Base-by-base conservation (phyloP, 2,888 invertebrate species). In the Mallateleia sp. region DNA sequence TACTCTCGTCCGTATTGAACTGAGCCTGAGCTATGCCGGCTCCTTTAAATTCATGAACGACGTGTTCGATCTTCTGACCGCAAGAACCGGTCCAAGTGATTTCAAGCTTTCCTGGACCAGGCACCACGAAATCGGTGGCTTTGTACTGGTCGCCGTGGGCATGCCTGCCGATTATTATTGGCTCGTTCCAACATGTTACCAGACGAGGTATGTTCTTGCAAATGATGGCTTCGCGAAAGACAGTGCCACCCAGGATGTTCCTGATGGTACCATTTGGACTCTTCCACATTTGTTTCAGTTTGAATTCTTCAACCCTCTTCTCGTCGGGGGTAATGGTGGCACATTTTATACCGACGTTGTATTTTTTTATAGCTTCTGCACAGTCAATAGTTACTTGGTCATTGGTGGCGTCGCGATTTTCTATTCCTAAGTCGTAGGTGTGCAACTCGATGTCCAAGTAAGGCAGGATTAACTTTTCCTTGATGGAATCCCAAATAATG, bases 241-340 rank as follows among this genome's bases (percentile, higher is more conserved):
- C 97, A 0, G 97, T 98, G 20, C 97, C 98, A 0, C 98, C 98
- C 15, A 98, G 96, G 91, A 98, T 98, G 93, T 98, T 98, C 95
- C 98, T 97, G 89, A 98, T 98, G 4, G 98, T 98, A 69, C 98
- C 98, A 93, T 98, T 98, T 0, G 98, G 98, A 66, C 98, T 98
- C 94, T 98, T 98, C 98, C 98, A 98, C 98, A 98, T 98, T 94
- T 98, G 96, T 94, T 98, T 98, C 90, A 98, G 95, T 1, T 98
- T 97, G 94, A 98, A 98, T 95, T 98, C 98, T 95, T 98, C 98
- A 0, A 99, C 99, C 94, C 99, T 96, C 45, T 98, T 98, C 95
- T 99, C 99, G 95, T 99, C 99, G 1, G 99, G 99, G 0, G 99
- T 99, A 89, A 99, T 99, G 2, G 99, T 98, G 25, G 99, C 99